Percentiles rank a stretch among this genome's conserved stretches.
phyloP scores from a whole-genome alignment of 2,113 vertebrate genomes.

The Camelus bactrianus region DNA sequence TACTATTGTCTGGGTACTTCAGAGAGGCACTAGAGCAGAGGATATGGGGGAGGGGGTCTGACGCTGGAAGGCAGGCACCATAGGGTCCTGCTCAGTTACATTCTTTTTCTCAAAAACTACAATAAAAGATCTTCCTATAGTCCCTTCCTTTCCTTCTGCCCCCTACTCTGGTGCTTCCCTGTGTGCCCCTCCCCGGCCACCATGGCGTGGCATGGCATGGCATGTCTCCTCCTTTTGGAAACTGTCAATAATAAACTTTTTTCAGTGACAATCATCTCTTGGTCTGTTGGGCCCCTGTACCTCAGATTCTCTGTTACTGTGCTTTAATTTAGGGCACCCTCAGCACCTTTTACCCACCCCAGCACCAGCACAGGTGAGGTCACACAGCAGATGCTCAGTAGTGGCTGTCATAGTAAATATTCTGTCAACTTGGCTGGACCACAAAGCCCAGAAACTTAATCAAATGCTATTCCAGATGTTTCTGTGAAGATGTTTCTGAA shows the following conservation, averaged over 20 bases:
- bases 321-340: not conserved
- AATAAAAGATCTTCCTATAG: not conserved
- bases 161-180: not conserved
- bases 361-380: not conserved
- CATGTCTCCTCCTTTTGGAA: not conserved
- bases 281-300: not conserved
- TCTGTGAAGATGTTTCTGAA: not conserved
- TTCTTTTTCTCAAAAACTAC: not conserved
- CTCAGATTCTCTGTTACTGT: not conserved
- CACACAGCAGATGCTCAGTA: not conserved
- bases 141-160: not conserved
- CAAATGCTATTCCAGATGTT: not conserved
- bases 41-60: too few relatives aligned
- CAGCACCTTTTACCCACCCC: not conserved
- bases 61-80: too few relatives aligned
- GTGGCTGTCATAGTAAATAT: not conserved
- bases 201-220: fast-evolving
- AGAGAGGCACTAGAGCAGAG: too few relatives aligned
- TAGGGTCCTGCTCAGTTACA: too few relatives aligned
- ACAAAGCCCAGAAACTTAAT: not conserved
- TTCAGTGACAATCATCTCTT: not conserved
- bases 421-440: not conserved
- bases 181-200: fast-evolving
- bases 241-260: not conserved
- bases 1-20: too few relatives aligned